A percentile compares a stretch with the other conserved stretches of the same genome.
Evolutionary conservation across 2,888 invertebrate species (phyloP).

Genomic region (Drosophila picticornis): DNA sequence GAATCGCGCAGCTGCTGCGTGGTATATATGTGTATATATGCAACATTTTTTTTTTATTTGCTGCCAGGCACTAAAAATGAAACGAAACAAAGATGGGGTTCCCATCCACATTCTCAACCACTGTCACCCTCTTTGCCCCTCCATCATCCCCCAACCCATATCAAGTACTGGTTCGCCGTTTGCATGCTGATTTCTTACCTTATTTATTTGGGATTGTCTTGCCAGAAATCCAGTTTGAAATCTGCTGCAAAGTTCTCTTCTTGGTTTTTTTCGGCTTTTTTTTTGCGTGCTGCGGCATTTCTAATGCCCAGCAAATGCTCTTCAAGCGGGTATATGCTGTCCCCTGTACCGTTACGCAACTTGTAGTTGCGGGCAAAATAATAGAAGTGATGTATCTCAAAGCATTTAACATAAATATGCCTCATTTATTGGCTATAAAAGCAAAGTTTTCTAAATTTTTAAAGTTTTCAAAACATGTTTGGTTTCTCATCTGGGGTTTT

Average conservation of each 20-base stretch:
- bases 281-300: conserved; percentile 14
- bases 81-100: conserved; percentile 12
- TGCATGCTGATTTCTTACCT: conserved; percentile 67
- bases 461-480: not conserved
- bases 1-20: conserved; percentile 12
- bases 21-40: not conserved
- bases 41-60: conserved; percentile 37
- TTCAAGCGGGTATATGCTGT: conserved; percentile 17
- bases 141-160: no score
- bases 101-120: not conserved
- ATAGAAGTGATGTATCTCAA: not conserved
- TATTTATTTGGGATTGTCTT: conserved; percentile 66
- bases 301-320: conserved; percentile 17
- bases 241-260: conserved; percentile 36
- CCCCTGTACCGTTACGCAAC: not conserved
- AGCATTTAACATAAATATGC: not conserved
- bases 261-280: not conserved
- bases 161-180: conserved; percentile 30
- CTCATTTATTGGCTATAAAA: not conserved
- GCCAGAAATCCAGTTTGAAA: conserved; percentile 41
- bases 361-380: not conserved
- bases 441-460: no score
- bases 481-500: not conserved
- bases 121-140: not conserved
- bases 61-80: conserved; percentile 46